Evolutionary conservation across 1,140 invertebrate genomes (phyloP).

Genomic region (Hylyphantes graminicola): DNA sequence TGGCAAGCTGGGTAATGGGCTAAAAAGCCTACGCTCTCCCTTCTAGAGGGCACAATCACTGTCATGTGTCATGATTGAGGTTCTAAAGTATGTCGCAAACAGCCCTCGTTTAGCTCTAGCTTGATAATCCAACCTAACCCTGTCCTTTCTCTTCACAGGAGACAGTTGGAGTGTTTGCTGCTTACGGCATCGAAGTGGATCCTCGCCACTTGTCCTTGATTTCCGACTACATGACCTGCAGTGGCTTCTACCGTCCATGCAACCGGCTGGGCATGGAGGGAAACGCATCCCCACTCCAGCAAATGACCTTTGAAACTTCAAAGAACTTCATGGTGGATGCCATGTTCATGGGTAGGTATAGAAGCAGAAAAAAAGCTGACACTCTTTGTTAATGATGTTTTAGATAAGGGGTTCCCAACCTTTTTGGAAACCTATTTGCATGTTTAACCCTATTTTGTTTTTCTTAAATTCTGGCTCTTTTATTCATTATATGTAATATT

Average conservation of each 20-base stretch:
- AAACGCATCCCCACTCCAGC: constrained; percentile 87
- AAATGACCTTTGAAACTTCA: constrained; percentile 98
- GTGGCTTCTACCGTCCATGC: constrained; percentile 88
- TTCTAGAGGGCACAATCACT: too few relatives aligned
- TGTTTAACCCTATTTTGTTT: too few relatives aligned
- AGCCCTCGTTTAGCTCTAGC: too few relatives aligned
- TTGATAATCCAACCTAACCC: not conserved
- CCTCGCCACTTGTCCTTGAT: constrained; percentile 91
- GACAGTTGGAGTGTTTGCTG: constrained; percentile 91
- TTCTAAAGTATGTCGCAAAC: not conserved
- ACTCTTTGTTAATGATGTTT: not conserved
- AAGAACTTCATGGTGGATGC: constrained; percentile 87
- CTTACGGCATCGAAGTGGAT: constrained; percentile 96
- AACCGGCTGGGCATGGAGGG: constrained; percentile 90
- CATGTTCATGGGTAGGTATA: constrained; percentile 70
- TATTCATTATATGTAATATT: constrained; percentile 17
- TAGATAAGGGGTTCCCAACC: too few relatives aligned
- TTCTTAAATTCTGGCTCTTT: too few relatives aligned
- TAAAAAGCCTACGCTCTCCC: too few relatives aligned
- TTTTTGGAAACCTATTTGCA: too few relatives aligned
- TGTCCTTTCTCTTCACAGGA: constrained; percentile 70
- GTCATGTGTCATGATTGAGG: too few relatives aligned
- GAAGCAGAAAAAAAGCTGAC: not conserved
- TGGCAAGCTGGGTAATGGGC: too few relatives aligned
- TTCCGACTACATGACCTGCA: constrained; percentile 98